Percentiles rank a stretch among this genome's conserved stretches.
phyloP scores from a whole-genome alignment of 2,888 invertebrate genomes.

The Drosophila tanythrix region DNA sequence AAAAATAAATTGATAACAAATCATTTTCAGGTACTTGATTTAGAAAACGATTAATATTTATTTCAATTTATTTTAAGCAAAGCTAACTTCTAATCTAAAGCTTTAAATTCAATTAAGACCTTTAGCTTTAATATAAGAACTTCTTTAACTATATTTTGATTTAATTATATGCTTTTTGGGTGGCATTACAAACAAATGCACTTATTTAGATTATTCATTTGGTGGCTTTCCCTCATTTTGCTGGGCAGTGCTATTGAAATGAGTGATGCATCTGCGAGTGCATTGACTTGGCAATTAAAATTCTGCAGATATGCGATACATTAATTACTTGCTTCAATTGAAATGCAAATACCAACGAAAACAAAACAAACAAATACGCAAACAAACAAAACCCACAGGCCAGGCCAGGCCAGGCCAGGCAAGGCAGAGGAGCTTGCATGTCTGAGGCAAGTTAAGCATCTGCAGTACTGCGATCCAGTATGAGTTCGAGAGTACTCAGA shows the following conservation, averaged over 20 bases:
- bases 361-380: neutral
- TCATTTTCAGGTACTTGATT: neutral
- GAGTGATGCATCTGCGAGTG: constrained; percentile 68
- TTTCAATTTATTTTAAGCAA: neutral
- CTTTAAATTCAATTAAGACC: neutral
- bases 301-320: constrained; percentile 80
- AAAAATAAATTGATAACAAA: no score
- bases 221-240: constrained; percentile 2
- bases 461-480: constrained; percentile 36
- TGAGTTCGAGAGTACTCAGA: neutral
- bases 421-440: no score
- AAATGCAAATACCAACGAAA: constrained; percentile 69
- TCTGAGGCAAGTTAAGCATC: constrained; percentile 74
- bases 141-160: neutral
- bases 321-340: constrained; percentile 80
- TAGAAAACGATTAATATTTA: neutral
- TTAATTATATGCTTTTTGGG: neutral
- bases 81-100: neutral
- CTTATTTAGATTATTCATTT: neutral
- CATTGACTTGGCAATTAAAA: constrained; percentile 81
- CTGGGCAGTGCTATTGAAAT: constrained; percentile 29
- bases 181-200: neutral
- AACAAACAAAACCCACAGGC: constrained; percentile 7
- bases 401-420: constrained; percentile 1
- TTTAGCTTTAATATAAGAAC: neutral